These are phyloP conservation scores for Solen grandis DNA, from an alignment of 1,140 invertebrate genomes.

Conservation along the genomic window DNA sequence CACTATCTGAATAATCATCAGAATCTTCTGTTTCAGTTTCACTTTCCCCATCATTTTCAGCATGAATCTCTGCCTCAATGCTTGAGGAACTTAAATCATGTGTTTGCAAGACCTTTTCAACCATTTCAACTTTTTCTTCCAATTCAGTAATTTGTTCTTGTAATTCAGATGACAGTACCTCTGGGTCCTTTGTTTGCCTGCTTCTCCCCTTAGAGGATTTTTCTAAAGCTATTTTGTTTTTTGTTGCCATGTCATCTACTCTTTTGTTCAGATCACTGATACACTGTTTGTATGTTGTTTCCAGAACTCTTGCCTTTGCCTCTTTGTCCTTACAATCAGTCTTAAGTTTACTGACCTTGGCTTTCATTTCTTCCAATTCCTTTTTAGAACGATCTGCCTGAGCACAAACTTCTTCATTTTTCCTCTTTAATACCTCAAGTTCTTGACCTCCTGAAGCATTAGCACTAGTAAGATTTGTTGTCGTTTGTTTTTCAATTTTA, in stretches of 20 bases:
- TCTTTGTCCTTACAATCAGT: slow-evolving; percentile 64
- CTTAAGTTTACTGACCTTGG: slow-evolving; percentile 66
- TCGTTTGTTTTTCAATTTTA: slow-evolving; percentile 22
- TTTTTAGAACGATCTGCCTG: slow-evolving; percentile 67
- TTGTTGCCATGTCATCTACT: slow-evolving; percentile 64
- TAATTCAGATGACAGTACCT: slow-evolving; percentile 60
- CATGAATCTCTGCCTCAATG: slow-evolving; percentile 15
- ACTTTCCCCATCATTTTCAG: slow-evolving; percentile 43
- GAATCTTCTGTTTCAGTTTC: slow-evolving; percentile 59
- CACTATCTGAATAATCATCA: slow-evolving; percentile 60
- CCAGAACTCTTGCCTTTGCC: slow-evolving; percentile 59
- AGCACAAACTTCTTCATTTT: slow-evolving; percentile 65
- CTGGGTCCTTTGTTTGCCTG: slow-evolving; percentile 13
- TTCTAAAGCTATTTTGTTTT: slow-evolving; percentile 56
- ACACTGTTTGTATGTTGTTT: slow-evolving; percentile 63
- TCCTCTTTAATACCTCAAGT: slow-evolving; percentile 49
- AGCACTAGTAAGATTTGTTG: neutral
- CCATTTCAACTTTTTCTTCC: slow-evolving; percentile 65
- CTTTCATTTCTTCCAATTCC: slow-evolving; percentile 49
- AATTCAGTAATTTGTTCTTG: slow-evolving; percentile 67
- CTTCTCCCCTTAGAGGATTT: slow-evolving; percentile 32
- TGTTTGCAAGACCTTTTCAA: slow-evolving; percentile 65
- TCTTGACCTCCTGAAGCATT: slow-evolving; percentile 12
- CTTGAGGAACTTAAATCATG: slow-evolving; percentile 46
- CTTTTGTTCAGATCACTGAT: slow-evolving; percentile 51